Base-by-base conservation (phyloP, 2,888 invertebrate genomes). In the Metellina segmentata region DNA sequence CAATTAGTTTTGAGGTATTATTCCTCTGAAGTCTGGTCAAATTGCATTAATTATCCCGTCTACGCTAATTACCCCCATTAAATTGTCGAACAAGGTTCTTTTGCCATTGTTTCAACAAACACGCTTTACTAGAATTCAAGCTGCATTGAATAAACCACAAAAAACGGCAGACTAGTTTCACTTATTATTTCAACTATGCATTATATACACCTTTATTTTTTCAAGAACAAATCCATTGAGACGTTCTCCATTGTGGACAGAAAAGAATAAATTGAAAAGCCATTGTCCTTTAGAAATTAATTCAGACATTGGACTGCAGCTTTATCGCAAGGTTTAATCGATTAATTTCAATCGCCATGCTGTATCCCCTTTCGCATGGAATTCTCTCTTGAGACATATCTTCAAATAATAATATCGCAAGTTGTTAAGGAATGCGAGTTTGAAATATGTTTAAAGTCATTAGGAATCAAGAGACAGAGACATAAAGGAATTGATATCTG, bases 21-120 rank as follows among this genome's bases (percentile, higher is more conserved):
- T 82, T 71, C 49, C n/a, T 7, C 20, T 20, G 49, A n/a, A 49
- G 19, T 52, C 71, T 52, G 20, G 61, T 71, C 19, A 82, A 82
- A 72, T 72, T 71, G 82, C 72, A 82, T 82, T 82, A 82, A 71
- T 82, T 82, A 71, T 71, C 52, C 52, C 19, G 5, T 74, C 20
- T 6, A 74, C 61, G 16, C 61, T 61, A 61, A 61, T 61, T 61
- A 61, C 61, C 6, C 61, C 61, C 61, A 61, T 61, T 61, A 61
- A 61, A 61, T 9, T 61, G 61, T 61, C 61, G 61, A 61, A 16
- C 11, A 61, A 61, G 61, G 13, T 61, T 9, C 61, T 61, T 61
- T 61, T 61, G 5, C 61, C 61, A 61, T 61, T 61, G 61, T 61
- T 61, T 61, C 61, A 34, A 34, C 34, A 34, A 34, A 34, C 1